Evolutionary conservation across 2,113 vertebrate species (phyloP).

Genomic region (Puntigrus tetrazona): DNA sequence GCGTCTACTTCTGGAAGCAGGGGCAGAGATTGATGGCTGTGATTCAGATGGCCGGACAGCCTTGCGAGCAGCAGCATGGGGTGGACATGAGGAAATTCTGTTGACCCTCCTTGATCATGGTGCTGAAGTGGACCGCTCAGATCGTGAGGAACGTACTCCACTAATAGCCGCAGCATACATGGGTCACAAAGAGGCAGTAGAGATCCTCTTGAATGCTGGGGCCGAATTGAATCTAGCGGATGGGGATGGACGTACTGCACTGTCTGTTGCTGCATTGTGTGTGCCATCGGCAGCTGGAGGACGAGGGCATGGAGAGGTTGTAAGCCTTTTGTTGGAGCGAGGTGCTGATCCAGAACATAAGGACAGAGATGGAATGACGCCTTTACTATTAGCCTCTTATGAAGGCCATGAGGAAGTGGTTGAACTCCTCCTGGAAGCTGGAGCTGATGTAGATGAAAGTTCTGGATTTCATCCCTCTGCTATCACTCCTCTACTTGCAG

Average conservation of each 20-base stretch:
- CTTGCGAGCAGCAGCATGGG: constrained; percentile 80
- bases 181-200: constrained; percentile 76
- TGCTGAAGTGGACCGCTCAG: constrained; percentile 71
- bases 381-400: constrained; percentile 78
- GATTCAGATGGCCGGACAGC: constrained; percentile 78
- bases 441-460: constrained; percentile 76
- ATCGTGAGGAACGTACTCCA: constrained; percentile 76
- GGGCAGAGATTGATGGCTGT: constrained; percentile 76
- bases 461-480: constrained; percentile 63
- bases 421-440: constrained; percentile 80
- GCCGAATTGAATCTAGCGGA: constrained; percentile 72
- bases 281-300: constrained; percentile 70
- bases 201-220: constrained; percentile 71
- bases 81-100: constrained; percentile 77
- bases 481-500: constrained; percentile 76
- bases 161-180: constrained; percentile 81
- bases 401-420: constrained; percentile 78
- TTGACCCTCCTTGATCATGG: constrained; percentile 70
- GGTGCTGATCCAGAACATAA: constrained; percentile 74
- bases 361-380: constrained; percentile 79
- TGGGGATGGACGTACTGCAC: constrained; percentile 75
- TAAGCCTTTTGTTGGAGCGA: constrained; percentile 74
- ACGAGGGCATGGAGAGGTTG: constrained; percentile 71
- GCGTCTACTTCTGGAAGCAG: constrained; percentile 70
- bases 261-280: constrained; percentile 79